Conservation (phyloP, 2,888 invertebrate genomes). For the Euplagia quadripunctaria region DNA sequence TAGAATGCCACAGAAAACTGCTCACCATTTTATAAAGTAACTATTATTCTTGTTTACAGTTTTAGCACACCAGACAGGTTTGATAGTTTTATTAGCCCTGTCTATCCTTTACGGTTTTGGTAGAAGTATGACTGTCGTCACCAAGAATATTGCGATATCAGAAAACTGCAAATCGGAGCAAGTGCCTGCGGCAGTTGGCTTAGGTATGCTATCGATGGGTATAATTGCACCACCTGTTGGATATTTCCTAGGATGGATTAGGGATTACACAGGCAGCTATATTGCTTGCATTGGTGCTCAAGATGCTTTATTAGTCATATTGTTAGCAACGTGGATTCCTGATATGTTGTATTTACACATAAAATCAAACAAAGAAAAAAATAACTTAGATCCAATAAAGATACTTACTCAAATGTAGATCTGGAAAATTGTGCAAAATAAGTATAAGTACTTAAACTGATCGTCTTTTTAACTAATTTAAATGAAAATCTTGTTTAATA, state of each 20-base stretch:
- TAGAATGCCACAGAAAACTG: too few relatives aligned
- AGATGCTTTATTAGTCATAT: slow-evolving; percentile 84
- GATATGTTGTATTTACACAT: slow-evolving; percentile 83
- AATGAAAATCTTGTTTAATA: not conserved
- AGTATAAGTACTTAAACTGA: not conserved
- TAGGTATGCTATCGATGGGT: slow-evolving; percentile 92
- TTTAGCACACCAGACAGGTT: slow-evolving; percentile 87
- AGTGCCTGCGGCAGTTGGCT: slow-evolving; percentile 90
- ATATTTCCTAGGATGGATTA: slow-evolving; percentile 89
- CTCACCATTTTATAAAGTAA: too few relatives aligned
- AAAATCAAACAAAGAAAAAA: slow-evolving; percentile 67
- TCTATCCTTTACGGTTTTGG: slow-evolving; percentile 90
- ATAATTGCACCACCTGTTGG: slow-evolving; percentile 89
- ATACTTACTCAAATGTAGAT: slow-evolving; percentile 22
- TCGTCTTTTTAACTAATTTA: not conserved
- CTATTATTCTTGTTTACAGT: slow-evolving; percentile 74
- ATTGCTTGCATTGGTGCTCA: slow-evolving; percentile 89
- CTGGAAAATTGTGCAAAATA: not conserved
- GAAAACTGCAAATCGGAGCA: slow-evolving; percentile 87
- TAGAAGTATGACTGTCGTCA: slow-evolving; percentile 91
- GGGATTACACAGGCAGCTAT: slow-evolving; percentile 89
- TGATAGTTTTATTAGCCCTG: slow-evolving; percentile 82
- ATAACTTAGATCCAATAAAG: slow-evolving; percentile 58
- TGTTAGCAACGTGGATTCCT: slow-evolving; percentile 87
- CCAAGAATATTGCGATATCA: slow-evolving; percentile 90